A percentile compares a stretch with the other conserved stretches of the same genome.
Evolutionary conservation across 2,113 vertebrate genomes (phyloP).

Genomic region (Macheiramphus alcinus): DNA sequence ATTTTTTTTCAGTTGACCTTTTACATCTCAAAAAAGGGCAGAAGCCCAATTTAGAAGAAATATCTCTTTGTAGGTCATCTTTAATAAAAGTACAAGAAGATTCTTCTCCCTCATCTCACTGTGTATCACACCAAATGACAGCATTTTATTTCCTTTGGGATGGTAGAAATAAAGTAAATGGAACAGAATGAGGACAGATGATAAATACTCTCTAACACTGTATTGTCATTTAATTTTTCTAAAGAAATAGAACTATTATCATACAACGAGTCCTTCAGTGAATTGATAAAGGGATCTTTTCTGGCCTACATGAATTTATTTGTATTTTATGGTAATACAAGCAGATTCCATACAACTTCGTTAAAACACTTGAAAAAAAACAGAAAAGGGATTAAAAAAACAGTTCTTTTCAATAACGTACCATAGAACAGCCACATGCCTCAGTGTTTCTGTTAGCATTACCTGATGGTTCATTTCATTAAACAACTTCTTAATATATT

Average conservation of each 20-base stretch:
- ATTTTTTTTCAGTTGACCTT: not conserved
- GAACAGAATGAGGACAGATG: conserved; percentile 49
- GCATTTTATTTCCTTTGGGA: conserved; percentile 31
- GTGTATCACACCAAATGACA: conserved; percentile 22
- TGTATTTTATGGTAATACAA: not conserved
- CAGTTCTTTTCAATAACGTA: not conserved
- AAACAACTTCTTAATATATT: not conserved
- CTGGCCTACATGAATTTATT: not conserved
- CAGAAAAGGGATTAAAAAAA: not conserved
- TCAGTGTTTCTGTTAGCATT: not conserved
- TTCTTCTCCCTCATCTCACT: conserved; percentile 8
- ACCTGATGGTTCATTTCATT: not conserved
- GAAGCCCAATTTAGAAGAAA: conserved; percentile 12
- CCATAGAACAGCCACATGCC: not conserved
- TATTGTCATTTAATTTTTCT: not conserved
- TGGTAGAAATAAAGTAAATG: conserved; percentile 33
- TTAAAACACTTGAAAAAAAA: not conserved
- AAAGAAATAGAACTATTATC: not conserved
- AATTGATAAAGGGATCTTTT: not conserved
- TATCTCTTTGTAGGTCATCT: conserved; percentile 18
- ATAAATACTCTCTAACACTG: conserved; percentile 13
- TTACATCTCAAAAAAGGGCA: not conserved
- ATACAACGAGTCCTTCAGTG: not conserved
- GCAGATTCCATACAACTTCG: not conserved
- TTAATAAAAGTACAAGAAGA: conserved; percentile 28